Evolutionary conservation across 2,113 vertebrate species (phyloP).

Genomic region (Zingel zingel): DNA sequence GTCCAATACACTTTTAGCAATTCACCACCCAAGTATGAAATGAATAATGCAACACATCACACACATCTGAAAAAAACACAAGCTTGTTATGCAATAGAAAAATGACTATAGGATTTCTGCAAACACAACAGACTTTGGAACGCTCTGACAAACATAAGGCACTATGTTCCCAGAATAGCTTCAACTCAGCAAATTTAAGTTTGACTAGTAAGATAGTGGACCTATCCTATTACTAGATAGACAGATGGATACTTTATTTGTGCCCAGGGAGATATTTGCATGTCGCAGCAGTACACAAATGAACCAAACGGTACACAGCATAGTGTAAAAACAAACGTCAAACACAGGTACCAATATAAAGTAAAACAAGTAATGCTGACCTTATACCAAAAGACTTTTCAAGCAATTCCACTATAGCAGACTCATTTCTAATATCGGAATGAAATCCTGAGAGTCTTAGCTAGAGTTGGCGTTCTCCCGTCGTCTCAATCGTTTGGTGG

Average conservation of each 20-base stretch:
- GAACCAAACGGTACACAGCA: background rate
- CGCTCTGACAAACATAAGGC: background rate
- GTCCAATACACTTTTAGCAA: background rate
- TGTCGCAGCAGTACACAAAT: background rate
- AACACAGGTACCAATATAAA: background rate
- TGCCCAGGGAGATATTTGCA: background rate
- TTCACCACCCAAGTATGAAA: background rate
- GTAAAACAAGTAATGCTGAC: too few relatives aligned
- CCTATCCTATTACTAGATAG: background rate
- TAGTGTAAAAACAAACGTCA: background rate
- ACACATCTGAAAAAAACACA: background rate
- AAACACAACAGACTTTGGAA: background rate
- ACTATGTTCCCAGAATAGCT: background rate
- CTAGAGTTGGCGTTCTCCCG: too few relatives aligned
- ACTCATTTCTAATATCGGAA: too few relatives aligned
- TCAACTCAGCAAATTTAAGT: background rate
- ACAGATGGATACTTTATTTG: background rate
- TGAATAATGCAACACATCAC: background rate
- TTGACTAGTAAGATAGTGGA: background rate
- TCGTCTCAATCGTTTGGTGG: too few relatives aligned
- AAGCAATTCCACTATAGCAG: too few relatives aligned
- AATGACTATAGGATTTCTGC: background rate
- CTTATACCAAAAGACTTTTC: too few relatives aligned
- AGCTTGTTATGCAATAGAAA: background rate
- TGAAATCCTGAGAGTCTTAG: too few relatives aligned